Conservation (phyloP, 2,113 vertebrate species). For the Pteropus alecto region DNA sequence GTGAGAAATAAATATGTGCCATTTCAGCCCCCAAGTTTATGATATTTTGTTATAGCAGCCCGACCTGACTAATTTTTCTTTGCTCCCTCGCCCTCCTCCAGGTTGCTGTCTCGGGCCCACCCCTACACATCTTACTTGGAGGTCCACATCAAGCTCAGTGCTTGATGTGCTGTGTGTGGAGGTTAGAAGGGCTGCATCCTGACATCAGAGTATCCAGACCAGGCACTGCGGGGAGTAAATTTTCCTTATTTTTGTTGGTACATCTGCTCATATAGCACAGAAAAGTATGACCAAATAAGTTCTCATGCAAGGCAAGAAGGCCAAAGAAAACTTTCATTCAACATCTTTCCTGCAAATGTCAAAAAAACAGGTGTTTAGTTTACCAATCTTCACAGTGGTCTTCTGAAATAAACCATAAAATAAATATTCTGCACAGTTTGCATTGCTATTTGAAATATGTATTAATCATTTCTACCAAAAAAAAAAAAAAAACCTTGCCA, state of each 20-base stretch:
- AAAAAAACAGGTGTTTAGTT: background rate
- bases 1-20: background rate
- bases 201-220: background rate
- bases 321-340: background rate
- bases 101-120: background rate
- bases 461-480: background rate
- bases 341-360: background rate
- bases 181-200: background rate
- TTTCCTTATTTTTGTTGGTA: background rate
- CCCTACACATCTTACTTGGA: background rate
- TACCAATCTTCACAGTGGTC: background rate
- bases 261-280: rapidly evolving
- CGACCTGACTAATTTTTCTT: background rate
- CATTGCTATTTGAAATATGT: background rate
- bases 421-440: background rate
- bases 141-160: rapidly evolving
- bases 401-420: background rate
- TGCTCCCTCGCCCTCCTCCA: rapidly evolving
- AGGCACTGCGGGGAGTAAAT: background rate
- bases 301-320: background rate
- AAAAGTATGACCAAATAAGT: background rate
- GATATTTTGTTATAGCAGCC: too few species aligned
- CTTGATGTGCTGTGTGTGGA: background rate
- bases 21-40: background rate
- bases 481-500: background rate